These are phyloP conservation scores for Pelusios castaneus DNA, from an alignment of 2,113 vertebrate genomes.

Conservation along the genomic window DNA sequence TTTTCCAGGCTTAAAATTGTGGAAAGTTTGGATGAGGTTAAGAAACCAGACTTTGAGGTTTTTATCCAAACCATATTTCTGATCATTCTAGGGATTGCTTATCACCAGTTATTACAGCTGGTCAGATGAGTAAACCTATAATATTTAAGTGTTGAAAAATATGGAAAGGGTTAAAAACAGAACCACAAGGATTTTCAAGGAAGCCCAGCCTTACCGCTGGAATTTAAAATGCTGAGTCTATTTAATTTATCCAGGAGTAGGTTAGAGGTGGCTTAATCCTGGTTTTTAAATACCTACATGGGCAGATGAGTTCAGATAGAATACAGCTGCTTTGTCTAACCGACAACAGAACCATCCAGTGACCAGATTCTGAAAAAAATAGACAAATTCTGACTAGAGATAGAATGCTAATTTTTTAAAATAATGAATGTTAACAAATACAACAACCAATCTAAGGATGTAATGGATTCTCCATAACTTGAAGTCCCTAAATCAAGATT, in stretches of 20 bases:
- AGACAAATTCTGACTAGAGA: background rate
- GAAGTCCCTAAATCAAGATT: background rate
- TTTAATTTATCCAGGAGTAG: background rate
- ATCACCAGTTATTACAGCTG: background rate
- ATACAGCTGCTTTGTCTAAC: background rate
- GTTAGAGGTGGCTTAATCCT: background rate
- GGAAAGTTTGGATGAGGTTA: conserved; percentile 20
- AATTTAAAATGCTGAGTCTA: background rate
- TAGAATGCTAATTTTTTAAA: background rate
- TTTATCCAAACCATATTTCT: conserved; percentile 46
- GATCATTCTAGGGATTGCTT: fast-evolving
- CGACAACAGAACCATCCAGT: background rate
- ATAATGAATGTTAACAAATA: background rate
- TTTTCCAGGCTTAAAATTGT: background rate
- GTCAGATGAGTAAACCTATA: no score
- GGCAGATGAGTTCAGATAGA: background rate
- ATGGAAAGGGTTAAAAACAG: background rate
- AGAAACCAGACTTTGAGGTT: conserved; percentile 9
- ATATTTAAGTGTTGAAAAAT: fast-evolving
- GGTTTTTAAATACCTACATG: background rate
- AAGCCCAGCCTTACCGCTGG: background rate
- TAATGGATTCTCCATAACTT: background rate
- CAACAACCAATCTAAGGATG: background rate
- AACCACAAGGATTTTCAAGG: background rate
- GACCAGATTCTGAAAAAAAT: background rate